These are phyloP conservation scores for Bradysia coprophila DNA, from an alignment of 1,140 invertebrate genomes.

Conservation along the genomic window DNA sequence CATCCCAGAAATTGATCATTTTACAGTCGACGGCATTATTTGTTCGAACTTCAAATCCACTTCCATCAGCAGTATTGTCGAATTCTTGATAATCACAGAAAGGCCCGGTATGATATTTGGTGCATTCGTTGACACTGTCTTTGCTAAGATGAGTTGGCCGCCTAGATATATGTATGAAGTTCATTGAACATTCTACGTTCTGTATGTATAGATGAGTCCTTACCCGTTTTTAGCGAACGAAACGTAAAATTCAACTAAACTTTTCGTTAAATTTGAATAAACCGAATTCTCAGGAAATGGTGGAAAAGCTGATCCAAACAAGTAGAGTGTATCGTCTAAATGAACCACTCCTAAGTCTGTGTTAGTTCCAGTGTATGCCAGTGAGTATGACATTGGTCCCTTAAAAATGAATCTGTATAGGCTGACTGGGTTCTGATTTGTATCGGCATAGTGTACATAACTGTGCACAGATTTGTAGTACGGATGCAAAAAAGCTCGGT, in stretches of 20 bases:
- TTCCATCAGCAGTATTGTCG: background rate
- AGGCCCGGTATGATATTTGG: background rate
- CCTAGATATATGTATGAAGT: no score
- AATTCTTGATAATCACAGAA: constrained; percentile 1
- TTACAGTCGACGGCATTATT: background rate
- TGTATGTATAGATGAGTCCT: no score
- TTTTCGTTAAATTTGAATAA: background rate
- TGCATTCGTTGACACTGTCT: background rate
- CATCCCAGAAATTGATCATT: background rate
- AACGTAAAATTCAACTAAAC: background rate
- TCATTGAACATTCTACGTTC: no score
- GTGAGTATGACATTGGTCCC: constrained; percentile 13
- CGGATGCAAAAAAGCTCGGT: constrained; percentile 17
- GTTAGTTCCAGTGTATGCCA: constrained; percentile 11
- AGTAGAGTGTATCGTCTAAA: constrained; percentile 20
- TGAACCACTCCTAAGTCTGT: constrained; percentile 16
- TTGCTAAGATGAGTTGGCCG: no score
- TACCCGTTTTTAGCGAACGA: background rate
- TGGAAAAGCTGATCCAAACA: constrained; percentile 15
- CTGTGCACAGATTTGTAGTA: constrained; percentile 11
- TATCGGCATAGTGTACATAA: constrained; percentile 7
- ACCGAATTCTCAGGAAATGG: constrained; percentile 1
- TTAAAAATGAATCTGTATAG: constrained; percentile 16
- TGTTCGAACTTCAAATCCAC: background rate
- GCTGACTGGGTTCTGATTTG: constrained; percentile 10